phyloP scores from a whole-genome alignment of 2,888 invertebrate genomes.

The Metallyticus violacea region DNA sequence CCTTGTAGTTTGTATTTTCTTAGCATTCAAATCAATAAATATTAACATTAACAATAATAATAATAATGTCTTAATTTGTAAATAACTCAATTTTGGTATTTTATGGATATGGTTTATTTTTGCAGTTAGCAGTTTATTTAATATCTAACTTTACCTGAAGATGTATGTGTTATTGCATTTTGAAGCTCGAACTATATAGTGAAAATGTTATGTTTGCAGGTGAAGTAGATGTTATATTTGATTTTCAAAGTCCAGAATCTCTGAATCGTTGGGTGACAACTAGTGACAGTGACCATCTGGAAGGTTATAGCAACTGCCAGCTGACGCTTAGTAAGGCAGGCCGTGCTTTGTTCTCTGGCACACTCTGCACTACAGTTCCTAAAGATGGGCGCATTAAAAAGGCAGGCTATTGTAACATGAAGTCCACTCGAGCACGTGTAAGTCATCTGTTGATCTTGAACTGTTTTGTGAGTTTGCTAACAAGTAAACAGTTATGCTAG shows the following conservation, averaged over 20 bases:
- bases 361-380: constrained; percentile 64
- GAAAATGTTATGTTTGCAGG: constrained; percentile 46
- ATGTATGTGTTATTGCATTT: too few species aligned
- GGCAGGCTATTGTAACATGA: constrained; percentile 81
- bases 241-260: constrained; percentile 60
- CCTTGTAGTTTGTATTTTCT: too few species aligned
- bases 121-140: too few species aligned
- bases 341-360: constrained; percentile 70
- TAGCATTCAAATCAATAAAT: too few species aligned
- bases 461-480: background rate
- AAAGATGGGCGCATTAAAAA: constrained; percentile 76
- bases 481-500: background rate
- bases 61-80: background rate
- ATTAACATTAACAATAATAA: background rate
- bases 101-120: background rate
- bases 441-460: constrained; percentile 39
- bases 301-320: constrained; percentile 68
- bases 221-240: constrained; percentile 72
- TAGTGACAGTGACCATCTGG: constrained; percentile 74
- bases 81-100: too few species aligned
- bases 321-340: constrained; percentile 66
- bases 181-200: too few species aligned
- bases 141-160: too few species aligned
- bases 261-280: constrained; percentile 71
- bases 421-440: constrained; percentile 64